Evolutionary conservation across 2,113 vertebrate genomes (phyloP).

Genomic region (Oncorhynchus kisutch): DNA sequence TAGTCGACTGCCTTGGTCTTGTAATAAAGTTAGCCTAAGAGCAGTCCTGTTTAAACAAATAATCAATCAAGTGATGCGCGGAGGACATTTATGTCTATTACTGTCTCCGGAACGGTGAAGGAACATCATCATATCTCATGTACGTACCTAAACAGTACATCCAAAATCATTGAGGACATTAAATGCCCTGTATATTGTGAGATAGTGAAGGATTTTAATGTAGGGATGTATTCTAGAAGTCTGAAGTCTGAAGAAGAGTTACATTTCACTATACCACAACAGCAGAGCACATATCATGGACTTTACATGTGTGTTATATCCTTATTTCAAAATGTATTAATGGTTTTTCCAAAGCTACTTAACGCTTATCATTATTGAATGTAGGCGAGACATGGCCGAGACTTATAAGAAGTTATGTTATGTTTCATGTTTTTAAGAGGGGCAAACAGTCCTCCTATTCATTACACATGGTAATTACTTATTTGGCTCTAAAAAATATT

Average conservation of each 20-base stretch:
- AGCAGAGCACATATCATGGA: no score
- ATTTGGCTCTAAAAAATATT: constrained; percentile 23
- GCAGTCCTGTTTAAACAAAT: constrained; percentile 7
- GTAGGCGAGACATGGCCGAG: not conserved
- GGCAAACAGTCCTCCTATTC: constrained; percentile 48
- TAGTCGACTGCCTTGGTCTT: not conserved
- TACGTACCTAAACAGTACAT: not conserved
- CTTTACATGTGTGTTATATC: no score
- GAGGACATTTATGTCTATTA: not conserved
- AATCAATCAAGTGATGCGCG: constrained; percentile 5
- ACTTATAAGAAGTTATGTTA: constrained; percentile 24
- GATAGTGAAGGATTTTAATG: no score
- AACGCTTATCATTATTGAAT: no score
- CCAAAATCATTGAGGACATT: no score
- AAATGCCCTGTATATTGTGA: no score
- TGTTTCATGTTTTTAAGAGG: constrained; percentile 27
- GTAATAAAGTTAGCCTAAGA: constrained; percentile 12
- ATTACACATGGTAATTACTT: constrained; percentile 53
- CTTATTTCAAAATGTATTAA: no score
- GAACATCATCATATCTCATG: not conserved
- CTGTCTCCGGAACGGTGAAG: not conserved
- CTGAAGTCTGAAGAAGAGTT: no score
- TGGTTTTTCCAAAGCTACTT: no score
- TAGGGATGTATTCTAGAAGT: no score
- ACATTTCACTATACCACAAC: no score